phyloP scores from a whole-genome alignment of 2,888 invertebrate species.

The Halocaridina rubra region DNA sequence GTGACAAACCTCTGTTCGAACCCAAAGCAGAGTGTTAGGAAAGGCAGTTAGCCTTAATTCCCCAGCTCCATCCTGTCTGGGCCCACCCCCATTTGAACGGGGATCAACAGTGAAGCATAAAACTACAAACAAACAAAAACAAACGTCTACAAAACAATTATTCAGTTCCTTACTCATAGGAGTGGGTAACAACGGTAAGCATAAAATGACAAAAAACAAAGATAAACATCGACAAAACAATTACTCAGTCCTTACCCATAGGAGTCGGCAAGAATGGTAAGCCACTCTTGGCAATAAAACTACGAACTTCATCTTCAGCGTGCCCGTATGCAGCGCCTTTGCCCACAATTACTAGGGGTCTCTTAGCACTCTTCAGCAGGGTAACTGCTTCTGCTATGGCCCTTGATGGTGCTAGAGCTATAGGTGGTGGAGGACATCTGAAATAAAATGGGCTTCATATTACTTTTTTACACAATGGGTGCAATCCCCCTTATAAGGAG shows the following conservation, averaged over 20 bases:
- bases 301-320: slow-evolving; percentile 79
- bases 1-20: no score
- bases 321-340: slow-evolving; percentile 88
- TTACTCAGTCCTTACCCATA: slow-evolving; percentile 80
- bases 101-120: no score
- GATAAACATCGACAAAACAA: neutral
- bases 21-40: no score
- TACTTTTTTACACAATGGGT: no score
- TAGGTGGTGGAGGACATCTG: slow-evolving; percentile 41
- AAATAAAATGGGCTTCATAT: no score
- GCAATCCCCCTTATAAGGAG: no score
- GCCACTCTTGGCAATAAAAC: slow-evolving; percentile 78
- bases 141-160: neutral
- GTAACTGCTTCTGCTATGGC: slow-evolving; percentile 77
- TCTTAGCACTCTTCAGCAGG: slow-evolving; percentile 76
- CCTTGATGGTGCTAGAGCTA: slow-evolving; percentile 21
- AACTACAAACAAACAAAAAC: neutral
- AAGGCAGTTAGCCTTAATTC: no score
- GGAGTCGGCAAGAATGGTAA: slow-evolving; percentile 94
- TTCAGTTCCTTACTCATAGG: neutral
- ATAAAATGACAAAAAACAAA: neutral
- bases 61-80: no score
- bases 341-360: slow-evolving; percentile 90
- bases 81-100: no score
- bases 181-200: neutral